A percentile compares a stretch with the other conserved stretches of the same genome.
Evolutionary conservation across 2,113 vertebrate genomes (phyloP).

Genomic region (Guaruba guarouba): DNA sequence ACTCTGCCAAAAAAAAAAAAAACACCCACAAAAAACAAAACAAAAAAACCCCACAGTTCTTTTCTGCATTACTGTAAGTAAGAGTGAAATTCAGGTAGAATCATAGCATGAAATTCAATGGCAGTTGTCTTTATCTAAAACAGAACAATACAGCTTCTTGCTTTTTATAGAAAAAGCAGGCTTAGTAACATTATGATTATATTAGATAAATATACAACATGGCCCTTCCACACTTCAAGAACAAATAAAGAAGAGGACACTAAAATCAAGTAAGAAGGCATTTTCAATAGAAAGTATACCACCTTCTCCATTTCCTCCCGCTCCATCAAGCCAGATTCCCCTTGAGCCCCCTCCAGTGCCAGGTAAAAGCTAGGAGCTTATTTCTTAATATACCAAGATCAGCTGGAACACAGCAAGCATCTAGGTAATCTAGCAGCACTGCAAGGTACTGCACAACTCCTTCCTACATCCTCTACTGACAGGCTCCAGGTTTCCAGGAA

Average conservation of each 20-base stretch:
- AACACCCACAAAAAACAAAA: too few species aligned
- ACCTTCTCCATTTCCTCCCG: background rate
- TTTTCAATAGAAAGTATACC: background rate
- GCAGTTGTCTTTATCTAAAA: background rate
- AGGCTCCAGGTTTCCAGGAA: background rate
- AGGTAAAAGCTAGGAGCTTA: background rate
- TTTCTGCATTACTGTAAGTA: background rate
- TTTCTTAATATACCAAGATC: background rate
- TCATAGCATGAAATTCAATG: background rate
- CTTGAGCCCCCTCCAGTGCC: background rate
- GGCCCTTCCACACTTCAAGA: background rate
- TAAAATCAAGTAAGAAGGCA: background rate
- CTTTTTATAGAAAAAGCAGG: background rate
- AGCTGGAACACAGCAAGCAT: background rate
- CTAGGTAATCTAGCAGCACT: background rate
- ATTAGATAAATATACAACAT: background rate
- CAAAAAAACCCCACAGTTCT: background rate
- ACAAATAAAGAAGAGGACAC: background rate
- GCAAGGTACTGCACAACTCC: background rate
- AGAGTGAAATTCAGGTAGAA: background rate
- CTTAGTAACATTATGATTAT: background rate
- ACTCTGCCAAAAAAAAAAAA: background rate
- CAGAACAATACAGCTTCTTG: background rate
- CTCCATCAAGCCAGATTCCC: background rate
- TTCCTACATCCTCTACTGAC: background rate